Percentiles rank a stretch among this genome's conserved stretches.
phyloP scores from a whole-genome alignment of 2,797 vertebrate genomes.

The Pangasius larnaudii region DNA sequence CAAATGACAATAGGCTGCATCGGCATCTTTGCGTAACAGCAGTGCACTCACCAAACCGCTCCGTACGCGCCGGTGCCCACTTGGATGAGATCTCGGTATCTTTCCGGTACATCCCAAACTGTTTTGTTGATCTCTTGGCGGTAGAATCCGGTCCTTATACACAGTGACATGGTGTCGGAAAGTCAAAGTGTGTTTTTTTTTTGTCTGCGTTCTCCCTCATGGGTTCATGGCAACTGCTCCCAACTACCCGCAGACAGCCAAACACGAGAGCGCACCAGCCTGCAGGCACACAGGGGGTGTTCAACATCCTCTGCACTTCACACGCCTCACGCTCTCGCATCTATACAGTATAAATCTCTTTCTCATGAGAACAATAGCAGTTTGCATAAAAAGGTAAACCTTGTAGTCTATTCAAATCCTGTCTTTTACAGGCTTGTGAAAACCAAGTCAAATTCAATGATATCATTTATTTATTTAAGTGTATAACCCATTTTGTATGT shows the following conservation, averaged over 20 bases:
- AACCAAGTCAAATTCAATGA: background rate
- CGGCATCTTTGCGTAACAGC: background rate
- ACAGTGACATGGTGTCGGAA: conserved; percentile 76
- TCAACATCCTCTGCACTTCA: conserved; percentile 19
- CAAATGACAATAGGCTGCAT: background rate
- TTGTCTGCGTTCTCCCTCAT: background rate
- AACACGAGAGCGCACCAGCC: background rate
- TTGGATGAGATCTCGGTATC: conserved; percentile 87
- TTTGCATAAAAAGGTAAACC: background rate
- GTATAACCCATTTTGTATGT: background rate
- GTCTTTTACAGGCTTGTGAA: background rate
- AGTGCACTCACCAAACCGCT: conserved; percentile 87
- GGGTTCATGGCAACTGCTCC: background rate
- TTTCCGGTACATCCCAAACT: conserved; percentile 88
- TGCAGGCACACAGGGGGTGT: conserved; percentile 33
- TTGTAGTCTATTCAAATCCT: background rate
- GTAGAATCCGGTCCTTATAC: conserved; percentile 82
- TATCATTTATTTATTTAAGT: background rate
- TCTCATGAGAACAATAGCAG: conserved; percentile 1
- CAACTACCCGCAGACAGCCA: conserved; percentile 13
- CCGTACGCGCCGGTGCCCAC: conserved; percentile 94
- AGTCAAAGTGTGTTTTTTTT: conserved; percentile 13
- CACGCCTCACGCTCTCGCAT: background rate
- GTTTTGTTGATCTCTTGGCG: conserved; percentile 90
- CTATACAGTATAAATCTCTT: conserved; percentile 7